Percentiles rank a stretch among this genome's conserved stretches.
phyloP scores from a whole-genome alignment of 2,113 vertebrate species.

The Seriola dumerili region DNA sequence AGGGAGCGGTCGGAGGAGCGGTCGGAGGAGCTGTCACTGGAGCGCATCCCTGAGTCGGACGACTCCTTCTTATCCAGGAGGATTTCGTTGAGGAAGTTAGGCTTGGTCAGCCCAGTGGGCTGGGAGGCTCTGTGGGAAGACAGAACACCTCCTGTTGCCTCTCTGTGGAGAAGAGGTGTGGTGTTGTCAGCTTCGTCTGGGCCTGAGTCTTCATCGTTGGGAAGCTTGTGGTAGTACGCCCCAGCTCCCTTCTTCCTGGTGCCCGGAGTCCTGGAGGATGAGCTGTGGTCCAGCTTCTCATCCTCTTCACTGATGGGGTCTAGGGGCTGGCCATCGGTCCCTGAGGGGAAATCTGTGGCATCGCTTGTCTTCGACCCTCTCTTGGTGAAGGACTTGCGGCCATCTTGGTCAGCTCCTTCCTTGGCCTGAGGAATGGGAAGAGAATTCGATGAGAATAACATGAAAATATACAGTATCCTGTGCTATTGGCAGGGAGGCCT shows the following conservation, averaged over 20 bases:
- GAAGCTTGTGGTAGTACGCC: constrained; percentile 91
- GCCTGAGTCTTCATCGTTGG: constrained; percentile 93
- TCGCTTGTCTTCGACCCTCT: constrained; percentile 86
- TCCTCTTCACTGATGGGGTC: constrained; percentile 98
- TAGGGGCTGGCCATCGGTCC: constrained; percentile 88
- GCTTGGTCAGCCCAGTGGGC: constrained; percentile 85
- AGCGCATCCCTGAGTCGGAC: constrained; percentile 93
- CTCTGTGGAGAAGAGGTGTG: constrained; percentile 91
- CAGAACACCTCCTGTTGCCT: constrained; percentile 68
- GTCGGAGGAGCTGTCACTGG: constrained; percentile 91
- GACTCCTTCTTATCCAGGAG: constrained; percentile 95
- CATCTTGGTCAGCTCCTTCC: constrained; percentile 88
- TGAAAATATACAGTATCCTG: constrained; percentile 53
- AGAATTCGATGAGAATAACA: constrained; percentile 55
- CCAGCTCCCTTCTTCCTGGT: constrained; percentile 88
- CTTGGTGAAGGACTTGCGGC: constrained; percentile 90
- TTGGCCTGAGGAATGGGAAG: constrained; percentile 78
- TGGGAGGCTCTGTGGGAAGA: constrained; percentile 71
- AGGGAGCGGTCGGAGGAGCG: constrained; percentile 93
- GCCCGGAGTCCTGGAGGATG: constrained; percentile 85
- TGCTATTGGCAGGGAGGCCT: constrained; percentile 39
- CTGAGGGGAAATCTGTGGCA: constrained; percentile 86
- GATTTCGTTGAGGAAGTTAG: constrained; percentile 88
- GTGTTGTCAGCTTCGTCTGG: constrained; percentile 93
- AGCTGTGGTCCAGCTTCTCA: constrained; percentile 92